Base-by-base conservation (phyloP, 2,888 invertebrate genomes). In the Loripinus fragilis region DNA sequence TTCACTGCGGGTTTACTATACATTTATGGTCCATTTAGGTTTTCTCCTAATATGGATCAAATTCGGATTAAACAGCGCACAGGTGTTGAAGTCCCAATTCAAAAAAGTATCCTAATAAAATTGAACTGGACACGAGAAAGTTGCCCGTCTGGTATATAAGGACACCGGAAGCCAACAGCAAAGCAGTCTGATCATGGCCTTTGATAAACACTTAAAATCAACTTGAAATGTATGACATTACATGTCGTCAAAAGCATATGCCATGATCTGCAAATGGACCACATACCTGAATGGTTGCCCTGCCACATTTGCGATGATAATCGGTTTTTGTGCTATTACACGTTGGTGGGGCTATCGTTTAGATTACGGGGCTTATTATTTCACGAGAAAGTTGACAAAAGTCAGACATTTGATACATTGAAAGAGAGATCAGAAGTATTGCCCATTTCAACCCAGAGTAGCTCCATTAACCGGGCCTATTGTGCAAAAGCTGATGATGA, bases 401-500 rank as follows among this genome's bases (percentile, higher is more conserved):
- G 60, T 20, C 7, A 17, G 60, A 28, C 33, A 60, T 28, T 28
- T 28, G 60, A 60, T 60, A 60, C 28, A 60, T 33, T 30, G 60
- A 20, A 38, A 60, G 23, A 60, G 8, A 20, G 23, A 30, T 33
- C 60, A 30, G 17, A 60, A 17, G 60, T 28, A 60, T 60, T 60
- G 23, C 60, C 33, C 33, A 33, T 25, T 60, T 30, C 60, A 60
- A 2, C 60, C 20, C 7, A 41, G 73, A 42, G 71, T 68, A 76
- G 68, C 71, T 71, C 68, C 55, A 76, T 74, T 76, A 80, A 74
- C 73, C 41, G 33, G 41, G 41, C 69, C 78, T 66, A 69, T 77
- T 78, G 74, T 81, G 72, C 52, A 48, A 73, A 77, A 81, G 77
- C 71, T 60, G 75, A 75, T 81, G 75, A 73, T 73, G 48, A 42